A percentile compares a stretch with the other conserved stretches of the same genome.
phyloP scores from a whole-genome alignment of 2,113 vertebrate genomes.

The Heterocephalus glaber region DNA sequence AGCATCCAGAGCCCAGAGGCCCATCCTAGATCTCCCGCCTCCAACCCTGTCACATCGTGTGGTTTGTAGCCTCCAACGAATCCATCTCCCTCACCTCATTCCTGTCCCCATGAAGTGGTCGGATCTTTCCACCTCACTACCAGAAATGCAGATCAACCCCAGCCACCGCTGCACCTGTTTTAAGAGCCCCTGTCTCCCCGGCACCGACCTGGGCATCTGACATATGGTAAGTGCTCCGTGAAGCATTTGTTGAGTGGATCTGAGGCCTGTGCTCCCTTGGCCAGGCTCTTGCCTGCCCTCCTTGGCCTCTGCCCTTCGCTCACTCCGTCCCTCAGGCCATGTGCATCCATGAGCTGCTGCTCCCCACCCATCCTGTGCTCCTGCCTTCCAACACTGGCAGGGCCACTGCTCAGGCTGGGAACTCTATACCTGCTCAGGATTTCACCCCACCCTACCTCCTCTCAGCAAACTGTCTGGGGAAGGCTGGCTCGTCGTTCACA shows the following conservation, averaged over 20 bases:
- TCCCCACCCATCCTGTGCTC: no score
- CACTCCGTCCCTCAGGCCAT: neutral
- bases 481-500: neutral
- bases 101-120: accelerated
- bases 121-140: neutral
- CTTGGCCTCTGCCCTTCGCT: neutral
- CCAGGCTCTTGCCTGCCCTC: neutral
- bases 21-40: no score
- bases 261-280: neutral
- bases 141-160: neutral
- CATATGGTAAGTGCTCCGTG: neutral
- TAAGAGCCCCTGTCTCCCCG: accelerated
- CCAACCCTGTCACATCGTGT: no score
- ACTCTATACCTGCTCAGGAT: neutral
- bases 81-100: accelerated
- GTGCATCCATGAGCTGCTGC: accelerated
- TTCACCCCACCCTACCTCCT: no score
- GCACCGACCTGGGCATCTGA: accelerated
- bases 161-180: accelerated
- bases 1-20: neutral
- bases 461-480: neutral
- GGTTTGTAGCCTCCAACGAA: accelerated
- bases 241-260: neutral
- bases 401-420: accelerated
- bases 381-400: neutral